Conservation (phyloP, 2,888 invertebrate genomes). For the Horisme vitalbata region DNA sequence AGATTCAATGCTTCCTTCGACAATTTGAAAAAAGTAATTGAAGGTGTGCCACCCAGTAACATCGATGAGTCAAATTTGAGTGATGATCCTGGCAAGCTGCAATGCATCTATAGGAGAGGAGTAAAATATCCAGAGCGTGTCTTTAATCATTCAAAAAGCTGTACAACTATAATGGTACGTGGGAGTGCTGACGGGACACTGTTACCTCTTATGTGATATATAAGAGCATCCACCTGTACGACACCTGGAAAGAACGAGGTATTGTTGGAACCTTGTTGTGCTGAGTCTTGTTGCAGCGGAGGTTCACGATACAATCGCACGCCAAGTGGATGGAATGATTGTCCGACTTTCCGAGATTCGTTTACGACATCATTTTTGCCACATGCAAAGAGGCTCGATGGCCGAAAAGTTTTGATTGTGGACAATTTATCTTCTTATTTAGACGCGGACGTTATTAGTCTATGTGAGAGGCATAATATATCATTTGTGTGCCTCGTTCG, state of each 20-base stretch:
- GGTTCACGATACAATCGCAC: background rate
- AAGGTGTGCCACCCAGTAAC: background rate
- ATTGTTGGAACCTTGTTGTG: background rate
- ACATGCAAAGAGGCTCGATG: background rate
- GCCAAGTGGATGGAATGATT: background rate
- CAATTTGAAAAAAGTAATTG: background rate
- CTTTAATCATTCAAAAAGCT: background rate
- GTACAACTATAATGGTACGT: background rate
- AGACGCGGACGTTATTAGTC: background rate
- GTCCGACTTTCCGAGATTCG: background rate
- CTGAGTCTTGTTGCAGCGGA: background rate
- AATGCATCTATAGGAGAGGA: background rate
- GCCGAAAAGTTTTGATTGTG: background rate
- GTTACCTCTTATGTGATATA: background rate
- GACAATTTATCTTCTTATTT: background rate
- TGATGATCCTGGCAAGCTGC: background rate
- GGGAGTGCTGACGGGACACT: background rate
- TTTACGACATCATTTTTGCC: background rate
- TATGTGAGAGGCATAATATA: background rate
- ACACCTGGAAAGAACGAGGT: background rate
- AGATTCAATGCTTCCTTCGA: too few species aligned
- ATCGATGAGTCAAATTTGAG: background rate
- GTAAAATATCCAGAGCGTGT: background rate
- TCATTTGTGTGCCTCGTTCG: background rate
- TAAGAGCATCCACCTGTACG: background rate